These are phyloP conservation scores for Ptilodon capucinus DNA, from an alignment of 2,888 invertebrate genomes.

Conservation along the genomic window DNA sequence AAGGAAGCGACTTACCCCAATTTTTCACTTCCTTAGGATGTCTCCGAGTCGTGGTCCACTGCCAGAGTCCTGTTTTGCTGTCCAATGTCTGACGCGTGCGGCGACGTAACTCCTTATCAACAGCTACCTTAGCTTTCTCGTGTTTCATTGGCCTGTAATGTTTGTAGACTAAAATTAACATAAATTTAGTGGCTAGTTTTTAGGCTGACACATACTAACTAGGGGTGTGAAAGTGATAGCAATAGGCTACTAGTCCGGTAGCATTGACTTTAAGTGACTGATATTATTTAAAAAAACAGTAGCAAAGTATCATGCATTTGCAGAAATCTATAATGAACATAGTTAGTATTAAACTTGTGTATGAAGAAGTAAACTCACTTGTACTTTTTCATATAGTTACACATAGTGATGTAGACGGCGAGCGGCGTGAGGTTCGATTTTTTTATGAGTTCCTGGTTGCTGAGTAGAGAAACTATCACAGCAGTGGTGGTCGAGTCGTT, in stretches of 20 bases:
- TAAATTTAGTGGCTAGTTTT: no score
- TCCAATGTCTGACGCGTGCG: slow-evolving; percentile 65
- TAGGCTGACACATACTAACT: no score
- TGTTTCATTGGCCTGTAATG: slow-evolving; percentile 63
- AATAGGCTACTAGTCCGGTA: no score
- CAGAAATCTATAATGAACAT: no score
- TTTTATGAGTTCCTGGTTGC: slow-evolving; percentile 68
- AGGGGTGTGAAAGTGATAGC: no score
- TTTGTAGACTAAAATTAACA: no score
- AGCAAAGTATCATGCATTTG: no score
- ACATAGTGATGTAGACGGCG: slow-evolving; percentile 82
- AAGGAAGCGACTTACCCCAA: slow-evolving; percentile 56
- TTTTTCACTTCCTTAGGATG: slow-evolving; percentile 70
- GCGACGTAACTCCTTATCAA: slow-evolving; percentile 62
- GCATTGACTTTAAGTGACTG: no score
- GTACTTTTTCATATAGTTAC: slow-evolving; percentile 84
- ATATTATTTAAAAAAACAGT: no score
- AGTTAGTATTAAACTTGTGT: no score
- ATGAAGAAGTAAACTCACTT: slow-evolving; percentile 84
- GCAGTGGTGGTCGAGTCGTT: slow-evolving; percentile 73
- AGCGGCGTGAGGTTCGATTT: slow-evolving; percentile 70
- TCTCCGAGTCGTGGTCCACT: slow-evolving; percentile 62
- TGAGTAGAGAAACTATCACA: slow-evolving; percentile 77
- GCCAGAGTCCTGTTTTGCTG: slow-evolving; percentile 60
- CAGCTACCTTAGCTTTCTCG: slow-evolving; percentile 58